phyloP scores from a whole-genome alignment of 2,888 invertebrate species.

The Heliconius aoede region DNA sequence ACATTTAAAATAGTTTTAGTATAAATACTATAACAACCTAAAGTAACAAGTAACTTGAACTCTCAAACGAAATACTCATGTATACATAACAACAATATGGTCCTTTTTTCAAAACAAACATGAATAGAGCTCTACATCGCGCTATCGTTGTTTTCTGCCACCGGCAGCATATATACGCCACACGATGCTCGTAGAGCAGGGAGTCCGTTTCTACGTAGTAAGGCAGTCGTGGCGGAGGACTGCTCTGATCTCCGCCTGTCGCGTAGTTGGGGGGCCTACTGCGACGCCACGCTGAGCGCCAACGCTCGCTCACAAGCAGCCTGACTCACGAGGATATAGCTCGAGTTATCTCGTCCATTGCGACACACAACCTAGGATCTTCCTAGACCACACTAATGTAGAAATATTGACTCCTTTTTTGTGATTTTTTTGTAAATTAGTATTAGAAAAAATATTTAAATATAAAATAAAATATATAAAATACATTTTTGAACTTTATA shows the following conservation, averaged over 20 bases:
- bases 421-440: too few species aligned
- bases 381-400: too few species aligned
- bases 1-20: background rate
- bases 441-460: too few species aligned
- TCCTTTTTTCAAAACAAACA: background rate
- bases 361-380: slow-evolving; percentile 2
- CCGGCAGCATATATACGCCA: background rate
- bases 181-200: slow-evolving; percentile 43
- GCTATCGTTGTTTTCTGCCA: slow-evolving; percentile 49
- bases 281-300: slow-evolving; percentile 19
- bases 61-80: background rate
- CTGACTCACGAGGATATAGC: slow-evolving; percentile 11
- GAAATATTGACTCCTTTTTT: too few species aligned
- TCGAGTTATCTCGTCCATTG: slow-evolving; percentile 6
- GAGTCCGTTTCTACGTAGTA: slow-evolving; percentile 72
- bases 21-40: background rate
- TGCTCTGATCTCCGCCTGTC: slow-evolving; percentile 51
- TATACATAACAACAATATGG: too few species aligned
- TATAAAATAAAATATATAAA: too few species aligned
- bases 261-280: slow-evolving; percentile 30
- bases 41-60: background rate
- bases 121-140: slow-evolving; percentile 52
- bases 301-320: background rate
- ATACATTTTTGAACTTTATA: too few species aligned
- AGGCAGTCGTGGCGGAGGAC: slow-evolving; percentile 61